Evolutionary conservation across 2,113 vertebrate genomes (phyloP).

Genomic region (Micromys minutus): DNA sequence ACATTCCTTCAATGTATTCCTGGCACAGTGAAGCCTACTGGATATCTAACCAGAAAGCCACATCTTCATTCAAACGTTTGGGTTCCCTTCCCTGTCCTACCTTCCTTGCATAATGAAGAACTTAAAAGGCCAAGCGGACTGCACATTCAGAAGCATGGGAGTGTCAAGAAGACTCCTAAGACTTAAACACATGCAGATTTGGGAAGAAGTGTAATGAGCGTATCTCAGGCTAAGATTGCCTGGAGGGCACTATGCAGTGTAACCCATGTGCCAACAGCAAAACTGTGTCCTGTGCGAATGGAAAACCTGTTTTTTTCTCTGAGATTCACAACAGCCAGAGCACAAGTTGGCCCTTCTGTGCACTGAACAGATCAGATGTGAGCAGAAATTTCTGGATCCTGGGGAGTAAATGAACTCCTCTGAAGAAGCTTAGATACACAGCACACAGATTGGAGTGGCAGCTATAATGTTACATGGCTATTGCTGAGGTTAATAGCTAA

Average conservation of each 20-base stretch:
- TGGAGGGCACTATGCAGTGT: neutral
- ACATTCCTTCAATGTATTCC: neutral
- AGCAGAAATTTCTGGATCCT: conserved; percentile 16
- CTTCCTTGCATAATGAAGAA: conserved; percentile 7
- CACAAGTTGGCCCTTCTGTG: neutral
- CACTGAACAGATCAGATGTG: neutral
- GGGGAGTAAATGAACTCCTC: neutral
- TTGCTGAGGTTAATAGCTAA: conserved; percentile 34
- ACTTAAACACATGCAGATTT: neutral
- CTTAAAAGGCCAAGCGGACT: neutral
- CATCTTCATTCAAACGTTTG: neutral
- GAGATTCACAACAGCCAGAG: neutral
- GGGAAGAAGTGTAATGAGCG: conserved; percentile 14
- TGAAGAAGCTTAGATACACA: neutral
- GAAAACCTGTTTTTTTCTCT: conserved; percentile 35
- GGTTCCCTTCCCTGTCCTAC: neutral
- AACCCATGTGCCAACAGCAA: neutral
- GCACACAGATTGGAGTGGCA: neutral
- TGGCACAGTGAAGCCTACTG: neutral
- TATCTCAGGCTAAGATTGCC: neutral
- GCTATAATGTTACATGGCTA: neutral
- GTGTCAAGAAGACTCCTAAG: conserved; percentile 12
- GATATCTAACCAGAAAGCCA: neutral
- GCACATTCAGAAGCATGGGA: neutral
- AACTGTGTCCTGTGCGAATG: neutral